phyloP scores from a whole-genome alignment of 2,797 vertebrate species.

The Periophthalmus magnuspinnatus region DNA sequence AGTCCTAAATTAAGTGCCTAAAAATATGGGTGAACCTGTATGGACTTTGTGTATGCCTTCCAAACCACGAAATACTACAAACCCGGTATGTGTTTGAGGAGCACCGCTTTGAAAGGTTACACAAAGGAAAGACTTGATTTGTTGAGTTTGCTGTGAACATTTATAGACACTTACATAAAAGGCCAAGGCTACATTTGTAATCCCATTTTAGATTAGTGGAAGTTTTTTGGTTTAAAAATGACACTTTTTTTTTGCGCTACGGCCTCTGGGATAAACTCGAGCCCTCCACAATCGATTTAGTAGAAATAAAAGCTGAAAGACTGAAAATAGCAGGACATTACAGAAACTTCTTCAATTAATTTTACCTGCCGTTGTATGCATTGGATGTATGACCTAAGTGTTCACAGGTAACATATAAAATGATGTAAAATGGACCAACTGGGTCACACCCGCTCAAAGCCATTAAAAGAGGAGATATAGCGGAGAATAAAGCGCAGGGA shows the following conservation, averaged over 20 bases:
- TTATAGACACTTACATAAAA: too few relatives aligned
- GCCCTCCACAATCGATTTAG: neutral
- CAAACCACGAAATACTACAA: too few relatives aligned
- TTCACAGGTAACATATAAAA: constrained; percentile 12
- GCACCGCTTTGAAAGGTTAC: too few relatives aligned
- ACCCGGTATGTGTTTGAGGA: too few relatives aligned
- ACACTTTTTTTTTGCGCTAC: neutral
- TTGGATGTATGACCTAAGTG: constrained; percentile 1
- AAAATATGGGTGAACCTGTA: too few relatives aligned
- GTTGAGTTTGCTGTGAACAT: too few relatives aligned
- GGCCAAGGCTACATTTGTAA: neutral
- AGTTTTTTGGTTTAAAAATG: neutral
- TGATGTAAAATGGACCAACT: constrained; percentile 39
- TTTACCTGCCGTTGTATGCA: neutral
- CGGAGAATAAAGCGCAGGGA: constrained; percentile 21
- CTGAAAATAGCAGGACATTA: neutral
- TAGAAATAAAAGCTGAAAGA: neutral
- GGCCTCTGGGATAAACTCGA: neutral
- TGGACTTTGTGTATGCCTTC: too few relatives aligned
- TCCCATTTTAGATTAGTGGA: neutral
- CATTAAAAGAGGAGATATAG: constrained; percentile 36
- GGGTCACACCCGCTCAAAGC: constrained; percentile 34
- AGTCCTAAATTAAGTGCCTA: too few relatives aligned
- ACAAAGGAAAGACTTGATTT: too few relatives aligned
- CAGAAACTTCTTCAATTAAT: neutral